Conservation (phyloP, 2,888 invertebrate genomes). For the Parascotia fuliginaria region DNA sequence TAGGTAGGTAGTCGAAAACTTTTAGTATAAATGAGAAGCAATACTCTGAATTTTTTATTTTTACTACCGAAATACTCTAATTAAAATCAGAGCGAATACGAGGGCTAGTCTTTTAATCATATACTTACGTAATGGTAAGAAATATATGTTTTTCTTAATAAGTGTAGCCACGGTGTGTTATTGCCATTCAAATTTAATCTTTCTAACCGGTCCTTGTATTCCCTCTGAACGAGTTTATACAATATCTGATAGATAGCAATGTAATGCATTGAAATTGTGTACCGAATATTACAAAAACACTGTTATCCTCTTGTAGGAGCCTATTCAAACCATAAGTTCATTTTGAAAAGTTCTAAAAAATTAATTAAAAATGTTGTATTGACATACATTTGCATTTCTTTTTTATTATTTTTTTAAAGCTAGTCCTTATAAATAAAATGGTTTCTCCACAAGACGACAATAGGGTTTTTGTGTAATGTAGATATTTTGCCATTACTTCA, state of each 20-base stretch:
- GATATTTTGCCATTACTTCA: constrained; percentile 83
- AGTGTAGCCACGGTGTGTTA: constrained; percentile 17
- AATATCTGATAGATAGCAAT: constrained; percentile 54
- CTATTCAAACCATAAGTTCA: too few relatives aligned
- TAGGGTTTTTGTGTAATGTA: constrained; percentile 80
- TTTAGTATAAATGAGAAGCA: constrained; percentile 84
- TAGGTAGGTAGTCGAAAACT: constrained; percentile 81
- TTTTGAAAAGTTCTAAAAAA: too few relatives aligned
- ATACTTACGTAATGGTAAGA: constrained; percentile 8
- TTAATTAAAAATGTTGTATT: too few relatives aligned
- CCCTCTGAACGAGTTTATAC: constrained; percentile 57
- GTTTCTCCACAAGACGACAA: too few relatives aligned
- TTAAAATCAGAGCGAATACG: constrained; percentile 60
- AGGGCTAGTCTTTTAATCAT: constrained; percentile 46
- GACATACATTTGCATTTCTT: too few relatives aligned
- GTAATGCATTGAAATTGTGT: constrained; percentile 66
- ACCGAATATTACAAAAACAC: too few relatives aligned
- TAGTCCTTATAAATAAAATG: too few relatives aligned
- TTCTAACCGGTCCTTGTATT: constrained; percentile 53
- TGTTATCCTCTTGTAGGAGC: too few relatives aligned
- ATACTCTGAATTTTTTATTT: constrained; percentile 83
- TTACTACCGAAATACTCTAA: constrained; percentile 80
- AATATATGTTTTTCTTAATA: constrained; percentile 27
- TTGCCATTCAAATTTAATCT: constrained; percentile 23
- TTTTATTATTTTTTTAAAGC: too few relatives aligned